Evolutionary conservation across 2,113 vertebrate genomes (phyloP), one percentile per base, ranked within the genome.

Genomic region (Sander lucioperca): DNA sequence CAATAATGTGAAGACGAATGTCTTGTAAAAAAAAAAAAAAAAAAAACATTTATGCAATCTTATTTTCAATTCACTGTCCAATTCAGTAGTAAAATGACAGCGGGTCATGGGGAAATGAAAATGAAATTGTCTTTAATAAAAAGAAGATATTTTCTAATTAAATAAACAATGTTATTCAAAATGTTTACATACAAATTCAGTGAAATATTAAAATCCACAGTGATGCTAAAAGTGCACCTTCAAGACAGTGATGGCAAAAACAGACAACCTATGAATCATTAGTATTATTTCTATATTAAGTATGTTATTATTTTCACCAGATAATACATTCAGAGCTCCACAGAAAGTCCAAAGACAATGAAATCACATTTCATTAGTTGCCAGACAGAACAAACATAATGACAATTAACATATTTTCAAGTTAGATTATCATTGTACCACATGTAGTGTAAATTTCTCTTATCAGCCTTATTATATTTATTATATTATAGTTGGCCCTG

Each of bases 261-360:
- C 30, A n/a, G 19, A 25, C 53, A 73, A 78, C 36, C 11, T 53
- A 19, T 51, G 43, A 74, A 79, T 86, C 80, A 86, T 75, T 80
- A 87, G 78, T 76, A 47, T 69, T 66, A 61, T 59, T 50, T 74
- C 9, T 68, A 6, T 47, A 67, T 27, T 56, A 61, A 36, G 27
- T 30, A 3, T 43, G 39, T 68, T 68, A 33, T 68, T 48, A 8
- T 51, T 70, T 51, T n/a, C 27, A 57, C 15, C 4, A 63, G 69
- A 74, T n/a, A 58, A 74, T 18, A 67, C 13, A 78, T 74, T 53
- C 54, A 78, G 12, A 54, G 45, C 51, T 65, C 33, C 8, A 71
- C 33, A 65, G 23, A 23, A 69, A 64, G n/a, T 62, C 9, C 11
- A 64, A 36, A 65, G 25, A 79, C 19, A 47, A 67, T 9, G 5